Conservation (phyloP, 1,140 invertebrate species). For the Globodera rostochiensis region DNA sequence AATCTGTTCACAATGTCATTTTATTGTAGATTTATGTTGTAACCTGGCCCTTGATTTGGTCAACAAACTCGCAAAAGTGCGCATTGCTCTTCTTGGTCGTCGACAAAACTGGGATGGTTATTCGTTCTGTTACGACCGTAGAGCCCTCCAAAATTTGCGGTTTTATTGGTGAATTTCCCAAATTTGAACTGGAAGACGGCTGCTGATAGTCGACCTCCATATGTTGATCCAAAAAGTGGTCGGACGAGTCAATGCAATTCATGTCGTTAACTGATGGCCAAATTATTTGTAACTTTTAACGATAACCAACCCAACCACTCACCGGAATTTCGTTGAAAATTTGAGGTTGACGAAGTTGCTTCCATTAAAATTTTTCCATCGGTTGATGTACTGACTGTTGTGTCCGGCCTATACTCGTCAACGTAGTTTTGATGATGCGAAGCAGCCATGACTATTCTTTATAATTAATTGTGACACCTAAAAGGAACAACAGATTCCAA, state of each 20-base stretch:
- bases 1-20: not conserved
- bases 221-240: not conserved
- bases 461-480: no score
- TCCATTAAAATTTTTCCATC: constrained; percentile 13
- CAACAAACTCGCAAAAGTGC: constrained; percentile 35
- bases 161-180: constrained; percentile 11
- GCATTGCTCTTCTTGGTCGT: constrained; percentile 5
- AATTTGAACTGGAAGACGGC: constrained; percentile 28
- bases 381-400: constrained; percentile 1
- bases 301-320: not conserved
- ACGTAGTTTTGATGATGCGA: not conserved
- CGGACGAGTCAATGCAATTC: not conserved
- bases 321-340: not conserved
- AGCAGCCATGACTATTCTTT: not conserved
- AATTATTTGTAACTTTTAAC: not conserved
- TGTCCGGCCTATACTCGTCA: not conserved
- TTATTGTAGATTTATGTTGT: not conserved
- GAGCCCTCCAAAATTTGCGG: not conserved
- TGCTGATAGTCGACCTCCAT: constrained; percentile 19
- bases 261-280: not conserved
- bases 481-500: no score
- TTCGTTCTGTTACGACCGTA: not conserved
- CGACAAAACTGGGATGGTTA: not conserved
- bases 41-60: constrained; percentile 36
- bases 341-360: constrained; percentile 8